Evolutionary conservation across 64 coral and sea anemone genomes (phyloP), one percentile per base, ranked within the genome.

Genomic region (Anthopleura sola): DNA sequence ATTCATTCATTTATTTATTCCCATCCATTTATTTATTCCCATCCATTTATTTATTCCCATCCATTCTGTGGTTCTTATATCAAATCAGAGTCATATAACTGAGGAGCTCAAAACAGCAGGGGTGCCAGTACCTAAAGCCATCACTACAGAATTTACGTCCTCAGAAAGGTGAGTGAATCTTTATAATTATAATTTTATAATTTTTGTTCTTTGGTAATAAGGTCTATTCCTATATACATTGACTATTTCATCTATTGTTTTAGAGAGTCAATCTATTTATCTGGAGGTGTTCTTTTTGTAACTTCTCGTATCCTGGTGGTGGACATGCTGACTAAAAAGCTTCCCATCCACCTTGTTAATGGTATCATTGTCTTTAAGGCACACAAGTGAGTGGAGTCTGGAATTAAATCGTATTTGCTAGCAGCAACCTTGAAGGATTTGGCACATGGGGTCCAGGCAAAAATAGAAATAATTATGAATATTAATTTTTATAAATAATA

Each of bases 221-320:
- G n/a, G n/a, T n/a, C n/a, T n/a, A n/a, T n/a, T n/a, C n/a, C n/a
- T n/a, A n/a, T n/a, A n/a, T n/a, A n/a, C n/a, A n/a, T n/a, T n/a
- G n/a, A n/a, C n/a, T n/a, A n/a, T 56, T 64, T 6, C 10, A 3
- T 64, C n/a, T 24, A 7, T 26, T 69, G 2, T 71, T 81, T 60
- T 39, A 98, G 96, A 75, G 93, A 98, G 60, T 82, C 83, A 60
- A 85, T 98, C 28, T 98, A 98, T 32, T 48, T 98, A 3, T 87
- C 64, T 66, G 96, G 96, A 50, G 96, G 96, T 78, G 95, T 98
- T 55, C 79, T 94, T 36, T 98, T 98, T 94, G 89, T 98, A 6
- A 98, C 96, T 48, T 94, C 96, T 84, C 90, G 96, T 86, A 98
- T 98, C 37, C 77, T 98, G 36, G 96, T 98, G 1, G 96, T 98